Conservation (phyloP, 2,888 invertebrate genomes). For the Tipula lateralis region DNA sequence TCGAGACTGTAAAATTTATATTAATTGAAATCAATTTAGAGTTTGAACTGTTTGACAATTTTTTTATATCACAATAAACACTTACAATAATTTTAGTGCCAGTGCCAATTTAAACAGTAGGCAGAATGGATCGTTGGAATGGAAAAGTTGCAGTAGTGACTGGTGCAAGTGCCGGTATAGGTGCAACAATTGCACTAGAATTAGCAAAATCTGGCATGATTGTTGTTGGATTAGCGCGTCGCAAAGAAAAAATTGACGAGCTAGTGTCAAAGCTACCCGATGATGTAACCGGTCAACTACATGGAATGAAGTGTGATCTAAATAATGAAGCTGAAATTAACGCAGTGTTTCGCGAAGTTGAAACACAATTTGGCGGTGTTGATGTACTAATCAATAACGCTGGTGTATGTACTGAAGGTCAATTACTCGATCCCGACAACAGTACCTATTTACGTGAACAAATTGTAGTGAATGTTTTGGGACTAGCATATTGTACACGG, state of each 20-base stretch:
- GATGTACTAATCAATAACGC: constrained; percentile 58
- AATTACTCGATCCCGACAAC: constrained; percentile 35
- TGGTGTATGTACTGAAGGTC: constrained; percentile 42
- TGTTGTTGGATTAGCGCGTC: constrained; percentile 54
- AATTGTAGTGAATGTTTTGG: constrained; percentile 50
- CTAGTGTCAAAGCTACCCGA: constrained; percentile 33
- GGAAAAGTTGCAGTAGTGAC: constrained; percentile 55
- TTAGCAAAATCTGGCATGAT: constrained; percentile 51
- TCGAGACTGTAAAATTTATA: too few relatives aligned
- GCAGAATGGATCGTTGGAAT: constrained; percentile 42
- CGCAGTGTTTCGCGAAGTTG: constrained; percentile 52
- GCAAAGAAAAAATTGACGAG: constrained; percentile 46
- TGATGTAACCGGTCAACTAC: constrained; percentile 38
- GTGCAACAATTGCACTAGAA: constrained; percentile 48
- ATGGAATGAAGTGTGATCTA: constrained; percentile 53
- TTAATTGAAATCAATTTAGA: too few relatives aligned
- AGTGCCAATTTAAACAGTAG: not conserved
- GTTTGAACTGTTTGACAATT: too few relatives aligned
- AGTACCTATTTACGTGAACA: constrained; percentile 41
- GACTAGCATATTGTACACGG: constrained; percentile 47
- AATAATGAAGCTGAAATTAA: constrained; percentile 53
- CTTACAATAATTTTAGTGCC: too few relatives aligned
- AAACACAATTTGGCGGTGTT: constrained; percentile 51
- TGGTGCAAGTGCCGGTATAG: constrained; percentile 58
- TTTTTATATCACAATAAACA: too few relatives aligned